Evolutionary conservation across 2,888 invertebrate species (phyloP), one percentile per base, ranked within the genome.

Genomic region (Tethea ocularis): DNA sequence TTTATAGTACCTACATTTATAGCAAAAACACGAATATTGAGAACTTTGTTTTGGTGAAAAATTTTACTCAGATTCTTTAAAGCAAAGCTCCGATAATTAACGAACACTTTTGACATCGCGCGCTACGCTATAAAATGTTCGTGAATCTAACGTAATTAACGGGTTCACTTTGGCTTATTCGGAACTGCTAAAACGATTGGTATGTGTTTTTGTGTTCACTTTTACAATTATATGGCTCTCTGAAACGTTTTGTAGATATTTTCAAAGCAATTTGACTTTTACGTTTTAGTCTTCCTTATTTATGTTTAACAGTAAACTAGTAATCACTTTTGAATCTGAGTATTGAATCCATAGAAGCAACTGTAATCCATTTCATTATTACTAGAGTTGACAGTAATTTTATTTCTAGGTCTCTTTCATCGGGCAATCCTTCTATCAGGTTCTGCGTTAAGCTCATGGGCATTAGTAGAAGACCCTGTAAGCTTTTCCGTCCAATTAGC

Each of bases 371-470:
- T n/a, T n/a, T n/a, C n/a, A n/a, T n/a, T n/a, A n/a, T n/a, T n/a
- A n/a, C n/a, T n/a, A 8, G n/a, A 56, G 52, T 26, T 38, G 51
- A n/a, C 41, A 57, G 24, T 22, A 5, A 36, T 38, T 4, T 52
- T 61, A 0, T 11, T 36, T 79, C 66, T 93, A 94, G 98, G 97
- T 62, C 93, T 98, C 8, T 98, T 98, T 83, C 98, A 97, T 77
- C 95, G 98, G 41, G 97, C 97, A 13, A 96, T 98, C 60, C 94
- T 98, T 22, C 93, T 98, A 72, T 97, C 97, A 0, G 98, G 98
- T 6, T 98, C 98, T 57, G 97, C 98, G 0, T 89, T 97, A 55
- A 97, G 97, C 57, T 97, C 97, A 0, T 98, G 98, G 98, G 98
- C 98, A 0, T 91, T 97, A 62, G 97, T 98, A 7, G 97, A 97